Conservation (phyloP, 2,113 vertebrate species). For the Pelodiscus sinensis region DNA sequence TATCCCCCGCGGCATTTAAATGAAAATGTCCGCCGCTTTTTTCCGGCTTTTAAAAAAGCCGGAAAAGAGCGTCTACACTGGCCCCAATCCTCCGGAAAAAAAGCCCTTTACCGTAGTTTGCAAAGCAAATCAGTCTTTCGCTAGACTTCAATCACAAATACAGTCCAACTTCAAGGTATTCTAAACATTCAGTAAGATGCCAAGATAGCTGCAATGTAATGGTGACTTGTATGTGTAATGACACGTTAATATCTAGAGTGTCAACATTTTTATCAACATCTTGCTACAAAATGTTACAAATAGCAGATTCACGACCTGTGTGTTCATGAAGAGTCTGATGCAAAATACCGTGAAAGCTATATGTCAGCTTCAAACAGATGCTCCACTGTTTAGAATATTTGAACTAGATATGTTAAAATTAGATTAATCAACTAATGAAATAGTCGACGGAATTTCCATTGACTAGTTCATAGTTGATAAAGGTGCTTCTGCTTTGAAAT, state of each 20-base stretch:
- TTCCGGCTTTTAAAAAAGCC: too few relatives aligned
- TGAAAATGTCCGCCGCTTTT: too few relatives aligned
- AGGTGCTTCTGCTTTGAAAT: too few relatives aligned
- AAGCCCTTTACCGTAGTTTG: background rate
- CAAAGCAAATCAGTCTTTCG: fast-evolving
- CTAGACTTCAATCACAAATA: fast-evolving
- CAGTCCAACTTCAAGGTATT: background rate
- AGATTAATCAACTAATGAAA: too few relatives aligned
- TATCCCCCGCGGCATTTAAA: too few relatives aligned
- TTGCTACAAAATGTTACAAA: background rate
- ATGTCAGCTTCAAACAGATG: fast-evolving
- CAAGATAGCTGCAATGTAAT: background rate
- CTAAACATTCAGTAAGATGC: background rate
- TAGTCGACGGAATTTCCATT: too few relatives aligned
- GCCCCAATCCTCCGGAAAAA: too few relatives aligned
- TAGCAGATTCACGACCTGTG: background rate
- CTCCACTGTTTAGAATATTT: background rate
- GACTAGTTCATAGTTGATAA: too few relatives aligned
- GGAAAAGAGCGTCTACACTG: too few relatives aligned
- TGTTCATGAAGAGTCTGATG: background rate
- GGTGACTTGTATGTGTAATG: background rate
- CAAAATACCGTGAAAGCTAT: fast-evolving
- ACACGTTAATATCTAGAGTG: background rate
- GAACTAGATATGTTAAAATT: too few relatives aligned
- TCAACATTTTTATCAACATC: background rate